Conservation (phyloP, 1,140 invertebrate genomes). For the Drosophila albomicans region DNA sequence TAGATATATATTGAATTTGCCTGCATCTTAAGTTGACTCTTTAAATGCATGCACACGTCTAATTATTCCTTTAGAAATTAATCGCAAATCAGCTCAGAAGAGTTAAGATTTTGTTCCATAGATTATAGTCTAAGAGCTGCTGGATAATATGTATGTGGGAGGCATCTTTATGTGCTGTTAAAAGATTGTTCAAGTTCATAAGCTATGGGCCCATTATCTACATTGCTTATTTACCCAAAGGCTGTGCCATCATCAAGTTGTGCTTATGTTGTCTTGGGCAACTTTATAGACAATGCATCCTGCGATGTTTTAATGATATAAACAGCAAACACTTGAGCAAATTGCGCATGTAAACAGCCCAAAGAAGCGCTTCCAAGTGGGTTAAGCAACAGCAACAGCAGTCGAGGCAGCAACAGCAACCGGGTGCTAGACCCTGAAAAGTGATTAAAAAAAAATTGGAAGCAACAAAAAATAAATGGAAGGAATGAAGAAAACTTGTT, state of each 20-base stretch:
- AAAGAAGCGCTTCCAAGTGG: constrained; percentile 47
- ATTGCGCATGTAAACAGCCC: constrained; percentile 75
- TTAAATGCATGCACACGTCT: too few relatives aligned
- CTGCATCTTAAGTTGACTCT: too few relatives aligned
- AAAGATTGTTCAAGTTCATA: constrained; percentile 17
- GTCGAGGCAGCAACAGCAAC: too few relatives aligned
- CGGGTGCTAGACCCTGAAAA: constrained; percentile 81
- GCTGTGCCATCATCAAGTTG: constrained; percentile 8
- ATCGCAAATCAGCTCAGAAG: too few relatives aligned
- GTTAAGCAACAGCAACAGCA: constrained; percentile 28
- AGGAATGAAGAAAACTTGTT: constrained; percentile 51
- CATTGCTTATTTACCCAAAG: constrained; percentile 10
- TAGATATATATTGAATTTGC: too few relatives aligned
- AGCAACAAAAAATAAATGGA: constrained; percentile 67
- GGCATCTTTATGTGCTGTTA: neutral
- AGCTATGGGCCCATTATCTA: constrained; percentile 21
- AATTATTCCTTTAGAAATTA: too few relatives aligned
- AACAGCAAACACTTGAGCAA: constrained; percentile 78
- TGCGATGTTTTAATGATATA: constrained; percentile 70
- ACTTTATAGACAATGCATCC: constrained; percentile 44
- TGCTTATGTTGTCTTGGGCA: constrained; percentile 9
- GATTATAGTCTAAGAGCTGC: too few relatives aligned
- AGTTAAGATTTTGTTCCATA: too few relatives aligned
- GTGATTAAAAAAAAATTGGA: constrained; percentile 81
- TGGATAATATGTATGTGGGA: neutral